Conservation (phyloP, 2,113 vertebrate genomes). For the Mionectes macconnelli region DNA sequence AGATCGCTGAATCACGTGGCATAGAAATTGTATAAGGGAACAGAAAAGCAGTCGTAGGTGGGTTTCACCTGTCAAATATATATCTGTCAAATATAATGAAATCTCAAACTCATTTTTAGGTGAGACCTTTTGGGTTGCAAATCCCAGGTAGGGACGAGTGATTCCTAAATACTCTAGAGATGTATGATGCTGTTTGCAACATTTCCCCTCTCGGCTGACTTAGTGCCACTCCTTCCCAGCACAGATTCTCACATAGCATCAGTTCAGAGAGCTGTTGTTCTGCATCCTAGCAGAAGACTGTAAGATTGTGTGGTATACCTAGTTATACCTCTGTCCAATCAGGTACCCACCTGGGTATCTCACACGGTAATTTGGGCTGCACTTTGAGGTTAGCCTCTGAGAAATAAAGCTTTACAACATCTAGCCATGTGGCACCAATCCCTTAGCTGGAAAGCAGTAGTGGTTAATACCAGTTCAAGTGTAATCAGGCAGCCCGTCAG, state of each 20-base stretch:
- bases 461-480: not conserved
- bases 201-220: not conserved
- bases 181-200: not conserved
- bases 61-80: not conserved
- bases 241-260: accelerated
- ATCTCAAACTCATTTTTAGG: not conserved
- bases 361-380: not conserved
- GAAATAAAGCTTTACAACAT: not conserved
- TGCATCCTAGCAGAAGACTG: not conserved
- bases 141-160: not conserved
- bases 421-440: not conserved
- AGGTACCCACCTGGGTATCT: not conserved
- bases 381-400: not conserved
- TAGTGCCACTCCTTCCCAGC: not conserved
- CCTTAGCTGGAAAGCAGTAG: not conserved
- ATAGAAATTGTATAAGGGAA: not conserved
- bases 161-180: not conserved
- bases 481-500: not conserved
- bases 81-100: not conserved
- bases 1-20: not conserved
- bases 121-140: not conserved
- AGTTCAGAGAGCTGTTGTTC: not conserved
- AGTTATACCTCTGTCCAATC: not conserved
- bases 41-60: not conserved
- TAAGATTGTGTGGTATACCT: too few species aligned